Base-by-base conservation (phyloP, 2,113 vertebrate species). In the Pterocles gutturalis region DNA sequence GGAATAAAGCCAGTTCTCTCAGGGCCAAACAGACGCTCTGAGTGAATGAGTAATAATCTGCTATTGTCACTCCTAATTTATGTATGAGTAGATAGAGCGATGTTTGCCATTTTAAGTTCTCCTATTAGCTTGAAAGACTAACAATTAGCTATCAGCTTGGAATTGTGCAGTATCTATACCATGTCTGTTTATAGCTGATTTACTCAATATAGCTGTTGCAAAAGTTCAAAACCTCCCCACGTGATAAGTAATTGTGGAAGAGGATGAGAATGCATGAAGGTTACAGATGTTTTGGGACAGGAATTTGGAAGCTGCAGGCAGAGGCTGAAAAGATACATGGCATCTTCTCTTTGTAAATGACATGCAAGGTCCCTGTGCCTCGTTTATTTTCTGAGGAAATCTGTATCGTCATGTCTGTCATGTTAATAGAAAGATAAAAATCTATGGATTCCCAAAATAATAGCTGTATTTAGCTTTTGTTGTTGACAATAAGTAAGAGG, bases 11-110 rank as follows among this genome's bases (percentile, higher is more conserved):
- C 53, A 69, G 67, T 93, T 93, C 85, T 93, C 85, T 94, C 77
- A 60, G 92, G 96, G 91, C 96, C 90, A 80, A 94, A 83, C 87
- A 90, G 94, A 87, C 0, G 49, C 91, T 93, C 45, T 67, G 91
- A 95, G 70, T 57, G 93, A 95, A 96, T 75, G 58, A 84, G 58
- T 85, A 93, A 89, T 96, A 88, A 94, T 96, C 96, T 93, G 26
- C 85, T 64, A 41, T 93, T 96, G 95, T 94, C 82, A 66, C 33
- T 72, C 45, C 43, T 86, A 73, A 87, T 93, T 49, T 95, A 73
- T 88, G 93, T 95, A 90, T 60, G 92, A 83, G 89, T 48, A 90
- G 78, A 78, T 65, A 93, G 79, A 92, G 86, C 69, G 85, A 61
- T 75, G 55, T 94, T 96, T 82, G 75, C 91, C 77, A 20, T 76